A percentile compares a stretch with the other conserved stretches of the same genome.
Evolutionary conservation across 92 coral and sea anemone species (phyloP).

Genomic region (Chrysogorgia sp.): DNA sequence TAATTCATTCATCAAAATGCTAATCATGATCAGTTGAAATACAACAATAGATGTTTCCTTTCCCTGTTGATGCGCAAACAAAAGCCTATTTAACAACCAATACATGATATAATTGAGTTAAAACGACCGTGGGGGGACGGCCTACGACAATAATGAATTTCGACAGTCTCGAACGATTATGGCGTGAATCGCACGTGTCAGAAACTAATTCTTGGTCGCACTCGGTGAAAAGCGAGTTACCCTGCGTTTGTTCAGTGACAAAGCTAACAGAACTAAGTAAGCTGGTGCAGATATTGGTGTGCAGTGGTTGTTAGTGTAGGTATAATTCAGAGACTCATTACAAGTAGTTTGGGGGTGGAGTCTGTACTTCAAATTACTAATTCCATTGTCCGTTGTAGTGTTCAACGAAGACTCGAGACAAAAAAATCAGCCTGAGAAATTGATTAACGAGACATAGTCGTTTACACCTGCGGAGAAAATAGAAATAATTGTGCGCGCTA

Average conservation of each 20-base stretch:
- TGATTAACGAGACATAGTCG: conserved; percentile 48
- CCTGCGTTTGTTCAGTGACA: too few relatives aligned
- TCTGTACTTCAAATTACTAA: conserved; percentile 43
- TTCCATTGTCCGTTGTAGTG: conserved; percentile 53
- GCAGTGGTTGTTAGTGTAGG: not conserved
- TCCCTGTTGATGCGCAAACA: conserved; percentile 46
- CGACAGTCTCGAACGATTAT: conserved; percentile 2
- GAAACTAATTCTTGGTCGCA: not conserved
- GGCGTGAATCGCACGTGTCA: not conserved
- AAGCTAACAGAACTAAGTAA: too few relatives aligned
- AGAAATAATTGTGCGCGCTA: conserved; percentile 40
- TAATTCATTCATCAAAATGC: conserved; percentile 41
- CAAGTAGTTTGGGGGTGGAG: conserved; percentile 46
- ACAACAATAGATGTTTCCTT: conserved; percentile 39
- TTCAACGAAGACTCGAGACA: conserved; percentile 35
- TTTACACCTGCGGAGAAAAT: conserved; percentile 36
- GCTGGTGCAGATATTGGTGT: too few relatives aligned
- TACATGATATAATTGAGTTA: conserved; percentile 44
- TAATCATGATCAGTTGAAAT: conserved; percentile 38
- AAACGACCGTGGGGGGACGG: conserved; percentile 42
- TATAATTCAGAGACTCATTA: conserved; percentile 10
- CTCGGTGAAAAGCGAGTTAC: too few relatives aligned
- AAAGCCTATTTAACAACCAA: conserved; percentile 47
- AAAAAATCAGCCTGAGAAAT: conserved; percentile 47
- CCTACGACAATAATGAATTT: conserved; percentile 25